Percentiles rank a stretch among this genome's conserved stretches.
These are phyloP conservation scores for Lycocerus yunnanus DNA, from an alignment of 2,888 invertebrate species.

Conservation along the genomic window DNA sequence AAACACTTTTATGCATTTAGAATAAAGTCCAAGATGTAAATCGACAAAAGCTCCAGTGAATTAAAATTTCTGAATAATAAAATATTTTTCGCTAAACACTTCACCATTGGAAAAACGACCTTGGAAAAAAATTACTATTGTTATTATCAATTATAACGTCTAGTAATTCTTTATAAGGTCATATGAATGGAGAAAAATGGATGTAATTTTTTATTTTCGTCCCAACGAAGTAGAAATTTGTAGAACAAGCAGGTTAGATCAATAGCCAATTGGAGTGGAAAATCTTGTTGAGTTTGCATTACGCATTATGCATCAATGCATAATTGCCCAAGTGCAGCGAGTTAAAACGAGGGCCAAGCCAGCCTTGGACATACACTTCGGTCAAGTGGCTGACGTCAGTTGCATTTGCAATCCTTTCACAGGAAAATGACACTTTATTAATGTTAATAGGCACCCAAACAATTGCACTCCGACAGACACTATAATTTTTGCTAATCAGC, in stretches of 20 bases:
- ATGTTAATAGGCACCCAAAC: conserved; percentile 35
- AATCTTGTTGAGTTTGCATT: background rate
- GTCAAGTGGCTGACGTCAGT: conserved; percentile 40
- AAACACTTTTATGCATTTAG: background rate
- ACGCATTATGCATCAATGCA: conserved; percentile 29
- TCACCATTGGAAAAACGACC: conserved; percentile 6
- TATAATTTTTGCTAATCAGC: conserved; percentile 7
- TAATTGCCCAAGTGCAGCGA: conserved; percentile 35
- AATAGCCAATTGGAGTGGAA: background rate
- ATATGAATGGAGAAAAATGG: background rate
- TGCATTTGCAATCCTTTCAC: conserved; percentile 34
- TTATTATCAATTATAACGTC: conserved; percentile 26
- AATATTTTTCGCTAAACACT: background rate
- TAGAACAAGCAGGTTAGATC: background rate
- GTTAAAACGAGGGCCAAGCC: conserved; percentile 32
- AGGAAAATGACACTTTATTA: conserved; percentile 35
- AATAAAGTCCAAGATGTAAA: background rate
- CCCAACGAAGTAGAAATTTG: background rate
- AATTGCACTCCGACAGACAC: conserved; percentile 29
- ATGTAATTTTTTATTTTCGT: background rate
- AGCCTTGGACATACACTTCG: conserved; percentile 37
- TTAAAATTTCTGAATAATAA: background rate
- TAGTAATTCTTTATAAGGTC: conserved; percentile 10
- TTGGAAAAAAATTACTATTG: conserved; percentile 24
- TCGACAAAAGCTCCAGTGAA: background rate